phyloP scores from a whole-genome alignment of 2,113 vertebrate species.

The Otus sunia region DNA sequence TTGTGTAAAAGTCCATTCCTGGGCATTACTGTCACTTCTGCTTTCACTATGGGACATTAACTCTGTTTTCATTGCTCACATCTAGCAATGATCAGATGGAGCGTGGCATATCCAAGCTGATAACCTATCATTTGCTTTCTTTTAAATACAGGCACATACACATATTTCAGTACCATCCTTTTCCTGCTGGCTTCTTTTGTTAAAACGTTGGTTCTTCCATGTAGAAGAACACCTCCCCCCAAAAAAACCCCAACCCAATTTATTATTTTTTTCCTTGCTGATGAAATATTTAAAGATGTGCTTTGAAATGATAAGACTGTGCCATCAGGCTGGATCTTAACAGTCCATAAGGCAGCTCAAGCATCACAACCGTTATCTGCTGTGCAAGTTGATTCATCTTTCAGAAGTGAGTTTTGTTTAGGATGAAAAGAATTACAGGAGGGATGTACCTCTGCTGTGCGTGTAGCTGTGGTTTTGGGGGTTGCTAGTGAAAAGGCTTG shows the following conservation, averaged over 20 bases:
- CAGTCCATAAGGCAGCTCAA: neutral
- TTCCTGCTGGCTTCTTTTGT: neutral
- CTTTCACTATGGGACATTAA: slow-evolving; percentile 35
- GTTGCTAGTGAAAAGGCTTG: neutral
- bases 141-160: neutral
- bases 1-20: slow-evolving; percentile 51
- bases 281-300: neutral
- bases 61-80: slow-evolving; percentile 54
- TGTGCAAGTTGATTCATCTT: neutral
- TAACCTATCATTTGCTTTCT: slow-evolving; percentile 46
- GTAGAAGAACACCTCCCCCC: neutral
- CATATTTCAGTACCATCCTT: neutral
- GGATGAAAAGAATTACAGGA: neutral
- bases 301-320: neutral
- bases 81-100: slow-evolving; percentile 37
- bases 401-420: neutral
- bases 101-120: slow-evolving; percentile 35
- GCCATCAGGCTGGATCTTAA: neutral
- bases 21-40: slow-evolving; percentile 43
- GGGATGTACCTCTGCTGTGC: neutral
- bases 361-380: accelerated
- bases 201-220: neutral
- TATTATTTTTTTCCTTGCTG: neutral
- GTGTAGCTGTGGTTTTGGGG: neutral
- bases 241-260: too few species aligned